Evolutionary conservation across 2,797 vertebrate species (phyloP), one percentile per base, ranked within the genome.

Genomic region (Echiichthys vipera): DNA sequence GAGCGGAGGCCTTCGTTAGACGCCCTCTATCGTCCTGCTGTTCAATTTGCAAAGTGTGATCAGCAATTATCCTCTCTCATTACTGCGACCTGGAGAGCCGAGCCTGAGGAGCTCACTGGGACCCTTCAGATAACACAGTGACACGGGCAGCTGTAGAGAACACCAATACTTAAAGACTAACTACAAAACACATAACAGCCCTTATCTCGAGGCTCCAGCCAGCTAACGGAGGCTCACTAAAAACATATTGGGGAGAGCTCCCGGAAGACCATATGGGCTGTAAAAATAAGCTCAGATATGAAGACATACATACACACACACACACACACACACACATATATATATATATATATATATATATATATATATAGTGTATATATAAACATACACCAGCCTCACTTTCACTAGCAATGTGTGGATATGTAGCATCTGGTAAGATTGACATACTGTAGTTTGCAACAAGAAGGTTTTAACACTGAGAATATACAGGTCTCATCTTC

Each of bases 31-130:
- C 40, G 13, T 78, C 81, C 77, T 59, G 72, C 83, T 85, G 80
- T 84, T 89, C 78, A 75, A 88, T 87, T 90, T 86, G 83, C 74
- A 82, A 85, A 92, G 80, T 91, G 80, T 88, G 89, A 92, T 91
- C 86, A 86, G 88, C 86, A 91, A 93, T 91, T 90, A 91, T 88
- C 79, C 85, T 74, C 80, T 86, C 85, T 91, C 86, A 91, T 90
- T 92, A 87, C 77, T 37, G 80, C 57, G 83, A 88, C 82, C 87
- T 70, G 74, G 84, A 91, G 84, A 90, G 84, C 54, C 11, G 45
- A 84, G 83, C 81, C 76, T 34, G 71, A 85, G 85, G 81, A 90
- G 85, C 86, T 89, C 78, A 61, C 90, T 87, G 86, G 90, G 85
- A 83, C 87, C 81, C 83, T 88, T 84, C 79, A 88, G 90, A 92